A percentile compares a stretch with the other conserved stretches of the same genome.
Evolutionary conservation across 2,113 vertebrate species (phyloP).

Genomic region (Alligator sinensis): DNA sequence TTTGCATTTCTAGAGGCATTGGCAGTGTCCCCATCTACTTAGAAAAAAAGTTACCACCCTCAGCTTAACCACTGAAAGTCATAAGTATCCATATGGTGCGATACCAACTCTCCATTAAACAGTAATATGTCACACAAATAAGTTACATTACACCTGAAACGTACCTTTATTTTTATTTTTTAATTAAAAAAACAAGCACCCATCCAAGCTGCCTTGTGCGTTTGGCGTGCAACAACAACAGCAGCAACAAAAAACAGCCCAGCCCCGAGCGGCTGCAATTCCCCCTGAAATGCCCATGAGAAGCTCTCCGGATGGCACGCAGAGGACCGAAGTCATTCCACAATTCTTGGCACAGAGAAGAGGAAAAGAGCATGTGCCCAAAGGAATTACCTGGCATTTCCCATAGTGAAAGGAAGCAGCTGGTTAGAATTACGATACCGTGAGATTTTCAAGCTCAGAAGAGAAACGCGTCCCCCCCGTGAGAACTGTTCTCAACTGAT

Average conservation of each 20-base stretch:
- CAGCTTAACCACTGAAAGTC: slow-evolving; percentile 3
- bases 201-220: not conserved
- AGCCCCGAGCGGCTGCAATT: not conserved
- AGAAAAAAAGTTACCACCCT: not conserved
- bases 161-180: not conserved
- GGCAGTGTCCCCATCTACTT: not conserved
- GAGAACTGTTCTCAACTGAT: slow-evolving; percentile 29
- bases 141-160: not conserved
- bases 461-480: slow-evolving; percentile 18
- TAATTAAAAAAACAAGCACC: not conserved
- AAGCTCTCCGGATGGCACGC: not conserved
- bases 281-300: not conserved
- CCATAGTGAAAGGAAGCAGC: not conserved
- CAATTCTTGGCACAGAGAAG: not conserved
- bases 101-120: not conserved
- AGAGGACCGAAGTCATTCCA: not conserved
- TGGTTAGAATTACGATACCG: not conserved
- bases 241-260: not conserved
- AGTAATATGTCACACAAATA: not conserved
- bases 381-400: not conserved
- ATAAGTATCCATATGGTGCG: not conserved
- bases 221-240: not conserved
- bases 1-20: not conserved
- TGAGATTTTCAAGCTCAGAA: slow-evolving; percentile 19
- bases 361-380: not conserved